Conservation (phyloP, 2,113 vertebrate genomes). For the Serinus canaria region DNA sequence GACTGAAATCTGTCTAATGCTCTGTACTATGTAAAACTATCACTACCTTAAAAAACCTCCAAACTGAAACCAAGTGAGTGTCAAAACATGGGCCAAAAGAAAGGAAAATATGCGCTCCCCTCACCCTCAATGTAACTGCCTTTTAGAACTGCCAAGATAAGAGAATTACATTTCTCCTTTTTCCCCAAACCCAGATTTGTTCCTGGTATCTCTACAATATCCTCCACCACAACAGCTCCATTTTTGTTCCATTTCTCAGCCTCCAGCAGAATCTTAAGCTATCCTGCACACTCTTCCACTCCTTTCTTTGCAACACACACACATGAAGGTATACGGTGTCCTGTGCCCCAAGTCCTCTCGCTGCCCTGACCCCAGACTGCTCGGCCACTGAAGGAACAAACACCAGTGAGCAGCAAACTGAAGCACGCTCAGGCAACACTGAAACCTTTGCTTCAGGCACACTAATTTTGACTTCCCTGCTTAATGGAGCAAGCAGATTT, state of each 20-base stretch:
- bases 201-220: neutral
- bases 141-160: neutral
- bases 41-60: neutral
- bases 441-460: neutral
- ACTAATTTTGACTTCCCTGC: neutral
- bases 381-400: neutral
- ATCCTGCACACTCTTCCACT: neutral
- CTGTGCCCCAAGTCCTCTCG: fast-evolving
- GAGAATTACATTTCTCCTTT: neutral
- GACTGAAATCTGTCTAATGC: too few relatives aligned
- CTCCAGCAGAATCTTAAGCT: neutral
- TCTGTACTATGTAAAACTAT: neutral
- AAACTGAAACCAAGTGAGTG: neutral
- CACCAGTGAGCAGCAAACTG: neutral
- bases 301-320: neutral
- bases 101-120: neutral
- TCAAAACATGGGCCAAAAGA: neutral
- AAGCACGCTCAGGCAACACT: neutral
- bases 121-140: neutral
- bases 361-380: neutral
- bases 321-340: fast-evolving
- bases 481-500: neutral
- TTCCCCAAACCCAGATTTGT: neutral
- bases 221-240: neutral
- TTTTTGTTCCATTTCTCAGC: neutral